Percentiles rank a stretch among this genome's conserved stretches.
phyloP scores from a whole-genome alignment of 1,140 invertebrate genomes.

The Saccostrea cuccullata region DNA sequence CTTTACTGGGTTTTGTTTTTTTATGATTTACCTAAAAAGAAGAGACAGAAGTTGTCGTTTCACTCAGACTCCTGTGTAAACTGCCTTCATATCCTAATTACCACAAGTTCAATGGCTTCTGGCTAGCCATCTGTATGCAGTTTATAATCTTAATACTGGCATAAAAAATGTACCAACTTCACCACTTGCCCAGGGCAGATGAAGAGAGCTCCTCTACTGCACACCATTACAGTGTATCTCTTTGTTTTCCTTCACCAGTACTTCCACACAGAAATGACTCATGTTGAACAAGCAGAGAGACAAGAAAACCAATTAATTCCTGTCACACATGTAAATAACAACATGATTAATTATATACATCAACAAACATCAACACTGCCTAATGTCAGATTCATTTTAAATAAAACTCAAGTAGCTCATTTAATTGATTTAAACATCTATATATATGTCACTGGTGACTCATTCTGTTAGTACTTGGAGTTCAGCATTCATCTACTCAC shows the following conservation, averaged over 20 bases:
- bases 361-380: too few relatives aligned
- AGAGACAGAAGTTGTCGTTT: background rate
- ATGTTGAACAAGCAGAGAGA: background rate
- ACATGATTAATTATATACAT: constrained; percentile 13
- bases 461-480: too few relatives aligned
- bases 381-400: too few relatives aligned
- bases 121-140: constrained; percentile 9
- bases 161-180: constrained; percentile 21
- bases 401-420: too few relatives aligned
- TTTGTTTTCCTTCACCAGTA: background rate
- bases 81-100: constrained; percentile 1
- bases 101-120: constrained; percentile 14
- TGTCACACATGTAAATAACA: constrained; percentile 13
- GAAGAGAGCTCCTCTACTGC: background rate
- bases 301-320: constrained; percentile 19
- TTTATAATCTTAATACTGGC: background rate
- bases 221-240: background rate
- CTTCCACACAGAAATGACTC: background rate
- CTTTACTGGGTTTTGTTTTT: background rate
- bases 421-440: too few relatives aligned
- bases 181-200: constrained; percentile 11
- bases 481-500: too few relatives aligned
- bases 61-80: background rate
- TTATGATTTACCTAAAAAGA: background rate
- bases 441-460: too few relatives aligned